Evolutionary conservation across 2,888 invertebrate genomes (phyloP).

Genomic region (Monopis laevigella): DNA sequence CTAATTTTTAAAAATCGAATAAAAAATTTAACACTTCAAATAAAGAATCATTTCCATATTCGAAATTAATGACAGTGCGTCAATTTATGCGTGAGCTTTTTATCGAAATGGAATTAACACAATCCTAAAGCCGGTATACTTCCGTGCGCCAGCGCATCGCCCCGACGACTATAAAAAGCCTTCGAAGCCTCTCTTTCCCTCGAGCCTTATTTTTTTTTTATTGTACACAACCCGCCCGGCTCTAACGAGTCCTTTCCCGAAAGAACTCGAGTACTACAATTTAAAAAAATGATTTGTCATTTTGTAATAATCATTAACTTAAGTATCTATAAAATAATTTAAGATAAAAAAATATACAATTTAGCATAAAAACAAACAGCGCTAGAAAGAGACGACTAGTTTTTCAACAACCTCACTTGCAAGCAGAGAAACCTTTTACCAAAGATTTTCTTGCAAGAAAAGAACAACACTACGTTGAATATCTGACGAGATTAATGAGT

Average conservation of each 20-base stretch:
- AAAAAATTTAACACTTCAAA: constrained; percentile 27
- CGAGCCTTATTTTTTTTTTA: constrained; percentile 55
- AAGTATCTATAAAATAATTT: constrained; percentile 24
- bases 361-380: constrained; percentile 26
- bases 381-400: constrained; percentile 39
- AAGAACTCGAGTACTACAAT: constrained; percentile 40
- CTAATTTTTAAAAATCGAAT: constrained; percentile 39
- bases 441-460: constrained; percentile 40
- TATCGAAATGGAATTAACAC: constrained; percentile 62
- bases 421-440: constrained; percentile 19
- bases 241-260: constrained; percentile 39
- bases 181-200: constrained; percentile 60
- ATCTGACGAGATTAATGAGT: constrained; percentile 52
- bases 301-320: constrained; percentile 30
- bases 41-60: constrained; percentile 43
- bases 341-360: constrained; percentile 33
- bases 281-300: constrained; percentile 43
- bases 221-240: constrained; percentile 42
- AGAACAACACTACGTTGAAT: constrained; percentile 44
- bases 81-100: constrained; percentile 62
- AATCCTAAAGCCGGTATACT: constrained; percentile 59
- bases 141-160: constrained; percentile 62
- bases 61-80: constrained; percentile 45
- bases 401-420: constrained; percentile 21
- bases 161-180: constrained; percentile 62